These are phyloP conservation scores for Phacellophora camtschatica DNA, from an alignment of 30 jellyfish, hydroid and myxozoan species.

Conservation along the genomic window DNA sequence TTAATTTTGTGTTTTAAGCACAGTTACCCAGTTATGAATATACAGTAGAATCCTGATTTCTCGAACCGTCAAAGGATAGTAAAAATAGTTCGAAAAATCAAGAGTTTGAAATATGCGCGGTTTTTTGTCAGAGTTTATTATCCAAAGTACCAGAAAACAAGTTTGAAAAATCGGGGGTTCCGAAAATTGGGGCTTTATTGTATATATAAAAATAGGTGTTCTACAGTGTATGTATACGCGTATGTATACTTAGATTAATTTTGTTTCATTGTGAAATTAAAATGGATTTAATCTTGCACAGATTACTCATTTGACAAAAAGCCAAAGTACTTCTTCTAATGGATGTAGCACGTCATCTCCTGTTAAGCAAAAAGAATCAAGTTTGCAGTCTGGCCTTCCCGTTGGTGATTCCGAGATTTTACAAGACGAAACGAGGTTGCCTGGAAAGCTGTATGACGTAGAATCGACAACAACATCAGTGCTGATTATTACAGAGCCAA, in stretches of 20 bases:
- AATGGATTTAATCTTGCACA: neutral
- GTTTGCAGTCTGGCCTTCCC: neutral
- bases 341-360: neutral
- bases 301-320: slow-evolving; percentile 30
- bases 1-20: neutral
- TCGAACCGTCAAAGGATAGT: neutral
- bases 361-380: neutral
- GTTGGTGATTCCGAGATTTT: neutral
- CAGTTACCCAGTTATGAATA: neutral
- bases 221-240: no score
- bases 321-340: neutral
- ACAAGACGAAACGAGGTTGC: neutral
- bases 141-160: neutral
- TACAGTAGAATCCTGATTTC: neutral
- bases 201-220: no score
- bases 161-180: neutral
- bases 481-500: slow-evolving; percentile 83
- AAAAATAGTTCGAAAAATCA: neutral
- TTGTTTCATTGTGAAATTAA: no score
- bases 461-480: slow-evolving; percentile 65
- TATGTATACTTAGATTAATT: no score
- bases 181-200: neutral
- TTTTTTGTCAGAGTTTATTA: neutral
- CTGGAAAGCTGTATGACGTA: slow-evolving; percentile 60
- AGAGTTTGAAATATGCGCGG: neutral